These are phyloP conservation scores for Oreochromis aureus DNA, from an alignment of 2,113 vertebrate genomes.

Conservation along the genomic window DNA sequence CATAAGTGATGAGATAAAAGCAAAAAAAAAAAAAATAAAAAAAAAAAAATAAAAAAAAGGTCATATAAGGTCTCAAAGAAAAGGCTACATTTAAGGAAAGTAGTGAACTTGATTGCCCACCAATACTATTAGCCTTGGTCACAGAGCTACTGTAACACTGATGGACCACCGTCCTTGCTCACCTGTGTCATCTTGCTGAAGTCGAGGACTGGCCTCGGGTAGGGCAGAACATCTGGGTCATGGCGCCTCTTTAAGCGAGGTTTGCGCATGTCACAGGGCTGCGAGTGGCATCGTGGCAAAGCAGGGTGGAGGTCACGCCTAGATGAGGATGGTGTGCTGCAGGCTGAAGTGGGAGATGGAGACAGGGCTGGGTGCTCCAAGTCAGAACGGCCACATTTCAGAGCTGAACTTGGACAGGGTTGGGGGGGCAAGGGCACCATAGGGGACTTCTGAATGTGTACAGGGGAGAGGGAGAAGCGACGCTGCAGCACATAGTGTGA, in stretches of 20 bases:
- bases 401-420: constrained; percentile 33
- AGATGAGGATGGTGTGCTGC: constrained; percentile 75
- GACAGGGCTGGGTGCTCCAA: constrained; percentile 70
- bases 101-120: neutral
- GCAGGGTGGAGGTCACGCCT: constrained; percentile 63
- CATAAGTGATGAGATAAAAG: neutral
- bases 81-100: neutral
- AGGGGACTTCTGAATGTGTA: constrained; percentile 77
- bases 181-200: constrained; percentile 84
- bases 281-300: constrained; percentile 83
- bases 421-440: constrained; percentile 69
- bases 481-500: constrained; percentile 71
- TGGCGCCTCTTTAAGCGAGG: constrained; percentile 81
- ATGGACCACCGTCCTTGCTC: neutral
- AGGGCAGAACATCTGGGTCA: constrained; percentile 76
- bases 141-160: neutral
- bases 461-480: constrained; percentile 84
- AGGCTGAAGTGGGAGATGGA: constrained; percentile 75
- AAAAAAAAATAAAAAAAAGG: neutral
- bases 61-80: neutral
- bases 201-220: constrained; percentile 74
- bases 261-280: constrained; percentile 83
- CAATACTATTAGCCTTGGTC: neutral
- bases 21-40: neutral
- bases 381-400: constrained; percentile 48